Base-by-base conservation (phyloP, 2,113 vertebrate genomes). In the Calidris pugnax region DNA sequence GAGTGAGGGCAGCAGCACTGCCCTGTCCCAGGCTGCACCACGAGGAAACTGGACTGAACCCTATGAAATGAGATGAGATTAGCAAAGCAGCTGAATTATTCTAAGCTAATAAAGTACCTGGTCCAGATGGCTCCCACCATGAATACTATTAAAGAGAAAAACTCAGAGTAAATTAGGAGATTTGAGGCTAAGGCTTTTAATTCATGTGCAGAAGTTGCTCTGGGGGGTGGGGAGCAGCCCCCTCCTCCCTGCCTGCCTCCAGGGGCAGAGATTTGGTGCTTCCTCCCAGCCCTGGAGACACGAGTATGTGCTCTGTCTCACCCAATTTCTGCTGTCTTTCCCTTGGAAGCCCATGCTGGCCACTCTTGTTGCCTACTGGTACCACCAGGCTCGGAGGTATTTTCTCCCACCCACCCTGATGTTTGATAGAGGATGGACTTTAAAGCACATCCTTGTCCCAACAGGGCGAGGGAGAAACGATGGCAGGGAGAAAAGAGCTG, bases 41-140 rank as follows among this genome's bases (percentile, higher is more conserved):
- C 0, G 1, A n/a, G 43, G 84, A 94, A 95, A 95, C 91, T 95
- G 80, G 89, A 97, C 64, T 14, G 33, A 97, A 96, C 91, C 57
- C 81, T 76, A 11, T 22, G 30, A 92, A 96, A 96, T 94, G 93
- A 82, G 94, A 97, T 97, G 93, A 97, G 97, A 97, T 97, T 97
- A 97, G 71, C 92, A 92, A 97, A 97, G 81, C 85, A 86, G 89
- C 60, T 85, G 92, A 96, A 95, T 97, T 96, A 94, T 96, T 96
- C 94, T 96, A 94, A 97, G 96, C 96, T 97, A 98, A 97, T 97
- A 96, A 97, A 90, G 24, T 45, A 47, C 57, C 75, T 9, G 4
- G 77, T 93, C 96, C 97, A 97, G 97, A 97, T 97, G 97, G 97
- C 91, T 95, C 68, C 86, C 71, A 86, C 66, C 43, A 64, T 76